A percentile compares a stretch with the other conserved stretches of the same genome.
These are phyloP conservation scores for Emydura subglobosa DNA, from an alignment of 2,113 vertebrate species.

Conservation along the genomic window DNA sequence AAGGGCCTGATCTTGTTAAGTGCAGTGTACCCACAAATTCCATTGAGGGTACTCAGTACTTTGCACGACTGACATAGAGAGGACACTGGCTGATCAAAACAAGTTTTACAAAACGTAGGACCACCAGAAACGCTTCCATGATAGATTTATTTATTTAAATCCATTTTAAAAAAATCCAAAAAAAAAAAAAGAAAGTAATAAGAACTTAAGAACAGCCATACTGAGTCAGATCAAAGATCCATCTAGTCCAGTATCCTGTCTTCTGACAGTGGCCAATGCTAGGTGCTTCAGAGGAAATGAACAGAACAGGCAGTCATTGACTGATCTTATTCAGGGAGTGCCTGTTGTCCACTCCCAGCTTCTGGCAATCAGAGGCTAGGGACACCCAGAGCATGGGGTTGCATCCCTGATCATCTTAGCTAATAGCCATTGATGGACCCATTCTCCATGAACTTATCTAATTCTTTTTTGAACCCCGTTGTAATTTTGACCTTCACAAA, in stretches of 20 bases:
- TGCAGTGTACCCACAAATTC: neutral
- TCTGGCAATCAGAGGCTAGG: neutral
- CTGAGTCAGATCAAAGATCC: too few relatives aligned
- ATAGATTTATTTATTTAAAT: neutral
- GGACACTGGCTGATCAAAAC: neutral
- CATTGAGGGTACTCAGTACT: fast-evolving
- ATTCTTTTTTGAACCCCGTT: neutral
- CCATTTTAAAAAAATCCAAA: neutral
- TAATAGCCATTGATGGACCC: neutral
- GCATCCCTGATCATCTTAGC: neutral
- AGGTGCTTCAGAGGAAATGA: too few relatives aligned
- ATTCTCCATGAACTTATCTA: neutral
- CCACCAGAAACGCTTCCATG: neutral
- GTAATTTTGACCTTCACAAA: neutral
- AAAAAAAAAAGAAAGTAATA: too few relatives aligned
- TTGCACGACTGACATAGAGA: neutral
- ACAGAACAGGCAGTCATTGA: too few relatives aligned
- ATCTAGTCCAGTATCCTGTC: too few relatives aligned
- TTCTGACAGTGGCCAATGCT: too few relatives aligned
- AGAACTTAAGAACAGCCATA: too few relatives aligned
- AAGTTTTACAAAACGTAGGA: neutral
- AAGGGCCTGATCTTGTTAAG: neutral
- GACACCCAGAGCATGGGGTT: neutral
- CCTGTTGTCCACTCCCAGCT: too few relatives aligned
- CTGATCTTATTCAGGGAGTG: too few relatives aligned